Evolutionary conservation across 2,888 invertebrate genomes (phyloP), one percentile per base, ranked within the genome.

Genomic region (Pinctada fucata): DNA sequence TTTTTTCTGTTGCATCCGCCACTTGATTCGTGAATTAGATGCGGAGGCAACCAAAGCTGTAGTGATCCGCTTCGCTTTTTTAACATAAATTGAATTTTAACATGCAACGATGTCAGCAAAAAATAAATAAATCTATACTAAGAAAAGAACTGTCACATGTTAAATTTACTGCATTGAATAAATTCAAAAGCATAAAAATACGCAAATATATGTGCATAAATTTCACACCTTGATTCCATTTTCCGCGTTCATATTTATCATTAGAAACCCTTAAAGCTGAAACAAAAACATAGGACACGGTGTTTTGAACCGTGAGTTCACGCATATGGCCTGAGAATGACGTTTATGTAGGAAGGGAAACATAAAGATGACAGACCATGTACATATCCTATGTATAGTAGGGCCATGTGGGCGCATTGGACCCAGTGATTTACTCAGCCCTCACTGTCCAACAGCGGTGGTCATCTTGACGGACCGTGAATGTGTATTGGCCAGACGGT

Each of bases 191-290:
- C 13, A 58, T 58, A 58, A 10, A 58, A 58, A 58, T 58, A 58
- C 58, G 58, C 58, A 58, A 58, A 58, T 58, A 58, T 58, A 58
- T 58, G 58, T 58, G 58, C 58, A 58, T 58, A 58, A 58, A 58
- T 58, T 58, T 58, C 58, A 58, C 58, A 58, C 58, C 58, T 58
- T 58, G 6, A 58, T 58, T 58, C 58, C 58, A 13, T 58, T 58
- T 58, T 58, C 58, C 58, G 58, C 58, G 13, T 58, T 58, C 58
- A 58, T 6, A 58, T 58, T 10, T 13, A 58, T 58, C 58, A 58
- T 58, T 13, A 58, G 8, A 58, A 13, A 58, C 58, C 58, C 58
- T 58, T 10, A 13, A 58, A 58, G 58, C 58, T 13, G 13, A 58
- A 58, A 58, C 58, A 58, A 58, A 58, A 58, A 13, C 13, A 10